Evolutionary conservation across 2,888 invertebrate species (phyloP), one percentile per base, ranked within the genome.

Genomic region (Nomada flava): DNA sequence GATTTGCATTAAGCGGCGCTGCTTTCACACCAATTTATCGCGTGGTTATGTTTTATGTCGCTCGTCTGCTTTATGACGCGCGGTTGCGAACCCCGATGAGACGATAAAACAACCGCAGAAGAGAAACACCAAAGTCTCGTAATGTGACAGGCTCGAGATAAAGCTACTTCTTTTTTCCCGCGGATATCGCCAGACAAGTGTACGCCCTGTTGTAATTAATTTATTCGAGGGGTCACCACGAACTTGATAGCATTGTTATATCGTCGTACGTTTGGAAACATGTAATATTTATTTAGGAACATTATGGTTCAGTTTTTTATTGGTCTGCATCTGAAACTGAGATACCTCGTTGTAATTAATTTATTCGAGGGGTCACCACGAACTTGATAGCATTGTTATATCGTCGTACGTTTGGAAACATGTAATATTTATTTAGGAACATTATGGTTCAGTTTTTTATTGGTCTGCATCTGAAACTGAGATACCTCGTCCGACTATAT

Each of bases 21-120:
- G 60, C 42, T 91, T 67, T 65, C 73, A 55, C 80, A 87, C 84
- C 87, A 88, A 90, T 90, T 89, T 87, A 87, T 88, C 83, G 82
- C 76, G 75, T 81, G 83, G 81, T 82, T 87, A 87, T 85, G 85
- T 88, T 90, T 85, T 85, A 85, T 83, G 82, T 36, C 86, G 80
- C 76, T 83, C 73, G 76, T 77, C 68, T 87, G 77, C 86, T 85
- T 85, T 84, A 83, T 83, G 76, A 79, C 62, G 36, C 65, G 59
- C 59, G 29, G 74, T 26, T 53, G 55, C 50, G 53, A 29, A 55
- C 36, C 60, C 82, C 73, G 80, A 87, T 82, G 86, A 82, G 77
- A 80, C 79, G 88, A 79, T 86, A 87, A 88, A 88, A 79, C 83
- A 82, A 70, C 76, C 69, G 44, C 69, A 23, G 68, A 57, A 36